Conservation (phyloP, 2,888 invertebrate genomes). For the Apotomis betuletana region DNA sequence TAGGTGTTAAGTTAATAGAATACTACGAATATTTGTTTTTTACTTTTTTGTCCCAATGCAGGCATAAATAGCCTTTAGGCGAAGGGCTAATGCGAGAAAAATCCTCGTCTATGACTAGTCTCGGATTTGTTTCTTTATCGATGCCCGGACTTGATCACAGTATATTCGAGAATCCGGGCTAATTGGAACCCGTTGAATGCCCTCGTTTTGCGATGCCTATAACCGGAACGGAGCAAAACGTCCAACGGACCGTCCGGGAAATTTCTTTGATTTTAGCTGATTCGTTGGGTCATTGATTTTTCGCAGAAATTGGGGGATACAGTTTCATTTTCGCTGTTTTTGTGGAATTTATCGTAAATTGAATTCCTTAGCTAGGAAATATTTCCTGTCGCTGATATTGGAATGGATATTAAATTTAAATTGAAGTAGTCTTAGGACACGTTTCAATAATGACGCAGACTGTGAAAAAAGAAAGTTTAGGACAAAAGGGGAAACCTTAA, state of each 20-base stretch:
- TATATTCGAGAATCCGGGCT: slow-evolving; percentile 24
- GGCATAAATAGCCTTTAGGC: too few species aligned
- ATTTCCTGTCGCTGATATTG: neutral
- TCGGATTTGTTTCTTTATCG: slow-evolving; percentile 10
- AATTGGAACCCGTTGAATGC: slow-evolving; percentile 36
- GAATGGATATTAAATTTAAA: too few species aligned
- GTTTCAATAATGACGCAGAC: too few species aligned
- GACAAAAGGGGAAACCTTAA: too few species aligned
- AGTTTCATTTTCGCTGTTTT: slow-evolving; percentile 15
- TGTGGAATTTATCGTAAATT: neutral
- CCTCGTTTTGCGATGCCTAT: slow-evolving; percentile 21
- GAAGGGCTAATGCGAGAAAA: too few species aligned
- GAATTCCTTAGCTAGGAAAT: neutral
- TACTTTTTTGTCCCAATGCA: too few species aligned
- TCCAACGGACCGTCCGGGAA: slow-evolving; percentile 9
- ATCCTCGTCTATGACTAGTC: neutral
- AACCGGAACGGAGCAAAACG: slow-evolving; percentile 11
- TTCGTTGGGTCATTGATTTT: slow-evolving; percentile 22
- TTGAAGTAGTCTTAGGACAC: too few species aligned
- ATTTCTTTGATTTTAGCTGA: slow-evolving; percentile 21
- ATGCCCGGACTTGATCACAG: slow-evolving; percentile 7
- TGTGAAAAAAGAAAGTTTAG: too few species aligned
- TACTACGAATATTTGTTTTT: too few species aligned
- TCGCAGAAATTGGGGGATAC: slow-evolving; percentile 10
- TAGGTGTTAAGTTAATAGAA: too few species aligned